These are phyloP conservation scores for Carassius gibelio DNA, from an alignment of 2,113 vertebrate genomes.

Conservation along the genomic window DNA sequence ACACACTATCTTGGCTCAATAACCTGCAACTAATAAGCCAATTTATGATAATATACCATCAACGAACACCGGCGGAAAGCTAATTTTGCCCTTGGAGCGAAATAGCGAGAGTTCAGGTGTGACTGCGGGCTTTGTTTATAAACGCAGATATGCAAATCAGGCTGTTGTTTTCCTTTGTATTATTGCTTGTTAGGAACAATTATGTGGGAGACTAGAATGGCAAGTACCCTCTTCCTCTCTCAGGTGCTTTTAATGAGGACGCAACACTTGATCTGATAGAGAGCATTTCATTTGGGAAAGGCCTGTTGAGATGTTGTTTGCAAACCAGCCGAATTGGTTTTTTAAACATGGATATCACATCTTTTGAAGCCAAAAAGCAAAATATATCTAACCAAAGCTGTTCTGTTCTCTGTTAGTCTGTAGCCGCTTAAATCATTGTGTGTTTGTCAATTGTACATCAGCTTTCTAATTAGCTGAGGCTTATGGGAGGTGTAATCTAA, in stretches of 20 bases:
- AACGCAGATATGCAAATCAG: slow-evolving; percentile 56
- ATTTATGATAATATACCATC: slow-evolving; percentile 67
- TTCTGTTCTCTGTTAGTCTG: slow-evolving; percentile 53
- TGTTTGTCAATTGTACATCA: slow-evolving; percentile 21
- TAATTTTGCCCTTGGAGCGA: slow-evolving; percentile 54
- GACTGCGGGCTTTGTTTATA: slow-evolving; percentile 49
- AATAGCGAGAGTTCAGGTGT: slow-evolving; percentile 56
- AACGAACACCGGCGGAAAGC: slow-evolving; percentile 56
- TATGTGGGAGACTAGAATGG: slow-evolving; percentile 17
- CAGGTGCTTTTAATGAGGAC: slow-evolving; percentile 12
- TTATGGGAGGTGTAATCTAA: slow-evolving; percentile 71
- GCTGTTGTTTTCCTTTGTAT: slow-evolving; percentile 42
- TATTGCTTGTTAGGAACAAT: slow-evolving; percentile 30
- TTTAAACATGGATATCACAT: background rate
- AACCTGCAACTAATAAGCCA: slow-evolving; percentile 70
- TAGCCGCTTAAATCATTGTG: slow-evolving; percentile 37
- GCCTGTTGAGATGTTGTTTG: slow-evolving; percentile 13
- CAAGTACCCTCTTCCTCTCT: slow-evolving; percentile 22
- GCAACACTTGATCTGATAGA: slow-evolving; percentile 29
- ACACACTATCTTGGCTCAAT: slow-evolving; percentile 68
- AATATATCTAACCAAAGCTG: background rate
- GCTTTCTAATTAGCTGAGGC: slow-evolving; percentile 70
- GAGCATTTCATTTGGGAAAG: slow-evolving; percentile 20
- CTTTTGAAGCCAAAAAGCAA: background rate
- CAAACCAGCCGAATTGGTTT: background rate